Conservation (phyloP, 1,140 invertebrate species). For the Drosophila littoralis region DNA sequence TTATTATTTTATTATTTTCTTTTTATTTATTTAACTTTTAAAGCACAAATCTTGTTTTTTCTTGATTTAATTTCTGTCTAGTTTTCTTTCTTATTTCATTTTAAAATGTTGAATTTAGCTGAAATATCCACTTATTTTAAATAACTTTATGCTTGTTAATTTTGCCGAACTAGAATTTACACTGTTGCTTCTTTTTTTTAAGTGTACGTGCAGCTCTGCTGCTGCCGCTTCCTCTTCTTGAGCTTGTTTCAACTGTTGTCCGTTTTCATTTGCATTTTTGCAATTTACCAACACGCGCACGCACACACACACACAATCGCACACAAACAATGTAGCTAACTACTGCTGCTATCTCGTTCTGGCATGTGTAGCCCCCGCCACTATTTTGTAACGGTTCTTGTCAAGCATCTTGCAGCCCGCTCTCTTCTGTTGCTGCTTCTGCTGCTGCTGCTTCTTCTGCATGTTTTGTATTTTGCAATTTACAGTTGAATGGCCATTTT, state of each 20-base stretch:
- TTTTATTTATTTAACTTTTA: too few species aligned
- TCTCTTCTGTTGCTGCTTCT: background rate
- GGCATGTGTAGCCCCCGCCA: background rate
- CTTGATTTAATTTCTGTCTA: too few species aligned
- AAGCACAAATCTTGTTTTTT: too few species aligned
- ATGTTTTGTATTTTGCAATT: conserved; percentile 50
- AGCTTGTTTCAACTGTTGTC: conserved; percentile 24
- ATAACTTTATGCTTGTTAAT: too few species aligned
- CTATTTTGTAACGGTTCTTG: conserved; percentile 11
- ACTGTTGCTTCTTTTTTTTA: background rate
- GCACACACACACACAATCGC: conserved; percentile 10
- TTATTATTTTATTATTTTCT: too few species aligned
- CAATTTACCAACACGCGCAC: conserved; percentile 25
- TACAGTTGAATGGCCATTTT: conserved; percentile 52
- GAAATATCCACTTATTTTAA: too few species aligned
- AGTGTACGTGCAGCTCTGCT: background rate
- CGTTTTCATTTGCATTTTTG: conserved; percentile 56
- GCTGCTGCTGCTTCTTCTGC: background rate
- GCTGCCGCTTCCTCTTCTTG: conserved; percentile 12
- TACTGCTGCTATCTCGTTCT: background rate
- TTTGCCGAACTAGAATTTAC: too few species aligned
- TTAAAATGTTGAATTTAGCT: too few species aligned
- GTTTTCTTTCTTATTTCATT: too few species aligned
- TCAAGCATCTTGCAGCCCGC: conserved; percentile 4
- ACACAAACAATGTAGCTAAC: background rate